Conservation (phyloP, 2,888 invertebrate species). For the Nomada fucata region DNA sequence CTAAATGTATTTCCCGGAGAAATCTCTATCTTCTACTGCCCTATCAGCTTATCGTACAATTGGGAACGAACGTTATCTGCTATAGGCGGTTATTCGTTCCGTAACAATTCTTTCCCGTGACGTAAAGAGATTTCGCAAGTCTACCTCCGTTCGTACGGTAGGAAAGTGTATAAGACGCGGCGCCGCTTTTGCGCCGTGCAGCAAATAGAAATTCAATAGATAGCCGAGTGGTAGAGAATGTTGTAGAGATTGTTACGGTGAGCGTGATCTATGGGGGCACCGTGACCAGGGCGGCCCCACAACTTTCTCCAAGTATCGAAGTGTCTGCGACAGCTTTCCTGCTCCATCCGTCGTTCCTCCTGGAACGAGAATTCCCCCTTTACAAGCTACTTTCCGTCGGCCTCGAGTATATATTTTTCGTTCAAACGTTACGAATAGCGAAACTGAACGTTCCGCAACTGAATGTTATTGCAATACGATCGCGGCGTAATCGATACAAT, state of each 20-base stretch:
- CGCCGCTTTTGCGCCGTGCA: not conserved
- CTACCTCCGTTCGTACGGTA: not conserved
- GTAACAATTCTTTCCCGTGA: constrained; percentile 1
- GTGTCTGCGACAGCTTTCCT: constrained; percentile 88
- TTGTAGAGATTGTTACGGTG: constrained; percentile 82
- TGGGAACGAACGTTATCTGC: constrained; percentile 4
- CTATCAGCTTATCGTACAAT: not conserved
- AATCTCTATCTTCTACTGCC: not conserved
- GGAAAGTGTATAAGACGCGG: not conserved
- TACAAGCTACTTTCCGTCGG: not conserved
- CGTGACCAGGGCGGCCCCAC: constrained; percentile 93
- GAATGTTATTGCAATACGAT: not conserved
- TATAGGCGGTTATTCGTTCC: not conserved
- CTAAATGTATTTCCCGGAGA: not conserved
- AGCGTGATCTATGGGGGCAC: constrained; percentile 84
- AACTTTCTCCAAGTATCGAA: constrained; percentile 91
- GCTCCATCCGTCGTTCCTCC: constrained; percentile 87
- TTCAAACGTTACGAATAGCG: not conserved
- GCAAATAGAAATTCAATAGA: constrained; percentile 71
- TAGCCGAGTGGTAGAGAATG: constrained; percentile 80
- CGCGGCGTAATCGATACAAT: constrained; percentile 4
- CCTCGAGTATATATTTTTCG: too few relatives aligned
- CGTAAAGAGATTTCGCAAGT: constrained; percentile 8
- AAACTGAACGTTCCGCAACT: not conserved
- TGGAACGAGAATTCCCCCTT: constrained; percentile 78